Conservation (phyloP, 2,113 vertebrate genomes). For the Planiliza haematocheilus region DNA sequence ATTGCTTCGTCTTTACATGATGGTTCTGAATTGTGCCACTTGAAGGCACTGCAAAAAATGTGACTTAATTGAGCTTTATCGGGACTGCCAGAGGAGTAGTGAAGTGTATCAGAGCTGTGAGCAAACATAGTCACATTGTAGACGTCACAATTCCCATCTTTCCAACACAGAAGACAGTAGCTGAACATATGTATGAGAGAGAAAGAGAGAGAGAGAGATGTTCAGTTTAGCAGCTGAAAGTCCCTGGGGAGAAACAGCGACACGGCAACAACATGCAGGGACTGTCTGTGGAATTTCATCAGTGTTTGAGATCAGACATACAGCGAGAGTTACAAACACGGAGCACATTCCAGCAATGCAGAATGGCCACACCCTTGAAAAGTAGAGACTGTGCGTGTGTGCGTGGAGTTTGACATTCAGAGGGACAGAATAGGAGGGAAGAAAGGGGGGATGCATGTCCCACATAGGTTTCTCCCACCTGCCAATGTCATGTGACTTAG, state of each 20-base stretch:
- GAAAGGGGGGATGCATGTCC: slow-evolving; percentile 45
- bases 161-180: too few species aligned
- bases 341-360: slow-evolving; percentile 66
- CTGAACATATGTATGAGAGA: too few species aligned
- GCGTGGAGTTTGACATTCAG: slow-evolving; percentile 61
- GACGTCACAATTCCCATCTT: too few species aligned
- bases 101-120: too few species aligned
- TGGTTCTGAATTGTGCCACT: not conserved
- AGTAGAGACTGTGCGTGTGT: slow-evolving; percentile 28
- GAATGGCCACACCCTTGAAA: slow-evolving; percentile 71
- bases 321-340: slow-evolving; percentile 65
- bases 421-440: slow-evolving; percentile 52
- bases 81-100: too few species aligned
- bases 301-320: slow-evolving; percentile 61
- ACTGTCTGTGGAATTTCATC: slow-evolving; percentile 60
- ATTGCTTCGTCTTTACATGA: not conserved
- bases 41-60: not conserved
- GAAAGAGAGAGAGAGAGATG: too few species aligned
- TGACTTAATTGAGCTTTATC: not conserved
- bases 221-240: not conserved
- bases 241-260: not conserved
- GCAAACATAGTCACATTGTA: too few species aligned
- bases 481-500: slow-evolving; percentile 76
- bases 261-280: slow-evolving; percentile 21
- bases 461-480: slow-evolving; percentile 78